A percentile compares a stretch with the other conserved stretches of the same genome.
These are phyloP conservation scores for Bombus affinis DNA, from an alignment of 1,140 invertebrate species.

Conservation along the genomic window DNA sequence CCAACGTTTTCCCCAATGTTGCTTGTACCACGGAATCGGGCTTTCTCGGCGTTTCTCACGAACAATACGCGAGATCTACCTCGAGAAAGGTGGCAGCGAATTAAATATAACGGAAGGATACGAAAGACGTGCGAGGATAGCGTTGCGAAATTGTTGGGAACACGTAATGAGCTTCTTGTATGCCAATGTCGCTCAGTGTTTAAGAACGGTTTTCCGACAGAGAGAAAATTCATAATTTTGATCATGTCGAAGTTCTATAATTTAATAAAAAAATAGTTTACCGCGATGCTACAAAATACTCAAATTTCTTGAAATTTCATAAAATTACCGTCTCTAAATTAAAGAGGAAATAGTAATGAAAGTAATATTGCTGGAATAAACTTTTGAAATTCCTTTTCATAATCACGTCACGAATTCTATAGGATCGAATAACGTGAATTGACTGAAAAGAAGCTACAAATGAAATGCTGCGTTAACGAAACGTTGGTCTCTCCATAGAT, in stretches of 20 bases:
- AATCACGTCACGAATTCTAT: too few relatives aligned
- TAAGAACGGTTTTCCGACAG: background rate
- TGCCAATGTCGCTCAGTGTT: background rate
- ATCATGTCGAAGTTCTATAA: too few relatives aligned
- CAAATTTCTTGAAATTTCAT: background rate
- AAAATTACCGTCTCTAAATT: background rate
- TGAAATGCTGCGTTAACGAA: background rate
- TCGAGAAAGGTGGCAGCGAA: background rate
- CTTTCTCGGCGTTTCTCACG: background rate
- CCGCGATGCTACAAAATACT: background rate
- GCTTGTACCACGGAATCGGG: background rate
- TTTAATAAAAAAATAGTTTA: background rate
- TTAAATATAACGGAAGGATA: conserved; percentile 24
- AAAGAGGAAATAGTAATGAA: too few relatives aligned
- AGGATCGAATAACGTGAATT: background rate
- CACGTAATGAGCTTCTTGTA: conserved; percentile 35
- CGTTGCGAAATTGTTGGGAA: background rate
- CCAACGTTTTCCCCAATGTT: background rate
- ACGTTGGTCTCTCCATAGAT: background rate
- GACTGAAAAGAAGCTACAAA: background rate
- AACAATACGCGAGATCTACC: conserved; percentile 1
- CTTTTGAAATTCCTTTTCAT: too few relatives aligned
- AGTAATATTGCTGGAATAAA: too few relatives aligned
- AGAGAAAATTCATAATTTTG: too few relatives aligned
- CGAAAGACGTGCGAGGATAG: background rate